Percentiles rank a stretch among this genome's conserved stretches.
Evolutionary conservation across 2,888 invertebrate genomes (phyloP).

Genomic region (Leucoma salicis): DNA sequence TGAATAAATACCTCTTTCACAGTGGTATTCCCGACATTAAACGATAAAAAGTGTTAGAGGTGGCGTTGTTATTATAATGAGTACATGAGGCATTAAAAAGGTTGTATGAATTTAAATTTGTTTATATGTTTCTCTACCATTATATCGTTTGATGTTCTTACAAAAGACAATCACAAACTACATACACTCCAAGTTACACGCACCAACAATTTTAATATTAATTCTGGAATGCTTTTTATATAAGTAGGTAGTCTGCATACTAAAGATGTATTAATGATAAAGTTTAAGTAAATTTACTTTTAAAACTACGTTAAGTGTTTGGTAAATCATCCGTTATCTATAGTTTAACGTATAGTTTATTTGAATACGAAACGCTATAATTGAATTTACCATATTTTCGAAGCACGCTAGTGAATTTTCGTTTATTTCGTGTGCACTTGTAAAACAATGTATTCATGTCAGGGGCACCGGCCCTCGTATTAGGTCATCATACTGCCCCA

Average conservation of each 20-base stretch:
- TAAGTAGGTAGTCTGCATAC: too few relatives aligned
- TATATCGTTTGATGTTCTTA: background rate
- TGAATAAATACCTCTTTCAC: constrained; percentile 35
- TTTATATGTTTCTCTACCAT: background rate
- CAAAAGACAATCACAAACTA: too few relatives aligned
- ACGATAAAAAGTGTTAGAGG: constrained; percentile 17
- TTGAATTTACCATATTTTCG: background rate
- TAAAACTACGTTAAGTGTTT: too few relatives aligned
- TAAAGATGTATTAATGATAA: too few relatives aligned
- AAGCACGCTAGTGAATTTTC: constrained; percentile 7
- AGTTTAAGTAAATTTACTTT: too few relatives aligned
- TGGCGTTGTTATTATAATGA: background rate
- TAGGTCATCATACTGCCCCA: constrained; percentile 9
- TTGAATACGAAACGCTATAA: too few relatives aligned
- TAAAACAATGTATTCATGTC: constrained; percentile 60
- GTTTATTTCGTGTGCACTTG: constrained; percentile 33
- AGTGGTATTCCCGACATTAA: constrained; percentile 19
- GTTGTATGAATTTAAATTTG: background rate
- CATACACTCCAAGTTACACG: too few relatives aligned
- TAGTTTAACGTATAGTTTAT: too few relatives aligned
- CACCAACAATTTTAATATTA: too few relatives aligned
- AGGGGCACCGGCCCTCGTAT: constrained; percentile 45
- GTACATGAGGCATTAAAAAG: background rate
- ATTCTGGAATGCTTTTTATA: too few relatives aligned
- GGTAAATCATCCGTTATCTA: too few relatives aligned